Conservation (phyloP, 2,797 vertebrate species). For the Pteropus rufus region DNA sequence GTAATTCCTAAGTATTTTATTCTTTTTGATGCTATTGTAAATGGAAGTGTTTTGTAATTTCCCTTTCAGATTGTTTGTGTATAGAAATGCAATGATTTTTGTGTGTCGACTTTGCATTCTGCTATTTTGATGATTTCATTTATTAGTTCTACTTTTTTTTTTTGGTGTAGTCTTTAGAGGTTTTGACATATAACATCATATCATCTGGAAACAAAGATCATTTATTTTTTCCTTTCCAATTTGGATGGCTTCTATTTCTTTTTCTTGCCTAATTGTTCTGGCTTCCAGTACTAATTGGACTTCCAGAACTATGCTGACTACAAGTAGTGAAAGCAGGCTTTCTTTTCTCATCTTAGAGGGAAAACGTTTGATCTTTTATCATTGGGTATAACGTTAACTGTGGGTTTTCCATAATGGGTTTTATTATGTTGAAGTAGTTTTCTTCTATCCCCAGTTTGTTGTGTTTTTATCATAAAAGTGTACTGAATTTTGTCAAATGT, state of each 20-base stretch:
- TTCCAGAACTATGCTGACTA: not conserved
- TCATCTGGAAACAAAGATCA: not conserved
- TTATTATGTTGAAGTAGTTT: not conserved
- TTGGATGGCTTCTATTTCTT: not conserved
- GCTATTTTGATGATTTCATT: not conserved
- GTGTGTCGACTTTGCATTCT: not conserved
- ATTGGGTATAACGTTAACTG: not conserved
- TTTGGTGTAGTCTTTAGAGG: not conserved
- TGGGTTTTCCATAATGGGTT: not conserved
- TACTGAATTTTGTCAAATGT: not conserved
- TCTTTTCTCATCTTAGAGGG: not conserved
- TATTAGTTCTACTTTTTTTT: not conserved
- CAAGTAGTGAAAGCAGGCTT: not conserved
- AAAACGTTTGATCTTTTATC: not conserved
- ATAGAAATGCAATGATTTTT: not conserved
- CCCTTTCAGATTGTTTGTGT: not conserved
- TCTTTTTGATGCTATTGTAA: not conserved
- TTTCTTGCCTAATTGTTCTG: not conserved
- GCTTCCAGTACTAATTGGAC: not conserved
- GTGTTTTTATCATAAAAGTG: not conserved
- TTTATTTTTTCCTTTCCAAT: not conserved
- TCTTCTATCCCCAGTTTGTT: not conserved
- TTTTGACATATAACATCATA: not conserved
- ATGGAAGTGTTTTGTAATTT: not conserved
- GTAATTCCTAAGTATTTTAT: not conserved